A percentile compares a stretch with the other conserved stretches of the same genome.
Evolutionary conservation across 1,140 invertebrate species (phyloP).

Genomic region (Hylaeus anthracinus): DNA sequence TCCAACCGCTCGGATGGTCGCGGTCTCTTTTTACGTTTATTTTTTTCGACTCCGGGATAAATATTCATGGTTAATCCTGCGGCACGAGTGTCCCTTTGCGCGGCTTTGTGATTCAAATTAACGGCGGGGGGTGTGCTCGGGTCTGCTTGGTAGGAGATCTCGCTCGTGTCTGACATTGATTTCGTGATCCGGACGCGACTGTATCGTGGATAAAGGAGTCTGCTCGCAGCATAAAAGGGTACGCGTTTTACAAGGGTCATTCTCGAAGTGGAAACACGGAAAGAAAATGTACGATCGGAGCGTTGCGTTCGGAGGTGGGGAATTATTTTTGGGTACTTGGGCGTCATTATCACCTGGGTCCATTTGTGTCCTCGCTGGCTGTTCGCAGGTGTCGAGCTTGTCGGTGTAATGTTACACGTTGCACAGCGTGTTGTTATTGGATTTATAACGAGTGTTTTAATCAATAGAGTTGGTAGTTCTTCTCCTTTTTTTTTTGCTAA

Average conservation of each 20-base stretch:
- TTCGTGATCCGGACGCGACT: background rate
- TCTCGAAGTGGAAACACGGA: background rate
- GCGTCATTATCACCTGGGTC: background rate
- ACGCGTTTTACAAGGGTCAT: background rate
- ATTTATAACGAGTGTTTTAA: too few species aligned
- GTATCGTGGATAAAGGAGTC: background rate
- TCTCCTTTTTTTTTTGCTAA: too few species aligned
- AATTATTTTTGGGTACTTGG: background rate
- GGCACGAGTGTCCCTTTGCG: slow-evolving; percentile 7
- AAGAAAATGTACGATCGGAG: background rate
- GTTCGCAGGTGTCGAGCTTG: too few species aligned
- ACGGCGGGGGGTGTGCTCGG: background rate
- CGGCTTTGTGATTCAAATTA: slow-evolving; percentile 4
- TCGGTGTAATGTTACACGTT: too few species aligned
- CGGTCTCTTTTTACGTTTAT: background rate
- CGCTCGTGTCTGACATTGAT: slow-evolving; percentile 1
- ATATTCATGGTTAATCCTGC: slow-evolving; percentile 15
- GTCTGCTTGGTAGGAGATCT: background rate
- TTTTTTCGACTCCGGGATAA: background rate
- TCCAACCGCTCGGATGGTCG: background rate
- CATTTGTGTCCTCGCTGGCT: too few species aligned
- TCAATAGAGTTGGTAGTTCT: too few species aligned
- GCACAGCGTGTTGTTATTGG: too few species aligned
- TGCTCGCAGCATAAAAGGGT: background rate
- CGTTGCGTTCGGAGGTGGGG: background rate